A percentile compares a stretch with the other conserved stretches of the same genome.
Evolutionary conservation across 2,888 invertebrate species (phyloP).

Genomic region (Ganaspis brasiliensis): DNA sequence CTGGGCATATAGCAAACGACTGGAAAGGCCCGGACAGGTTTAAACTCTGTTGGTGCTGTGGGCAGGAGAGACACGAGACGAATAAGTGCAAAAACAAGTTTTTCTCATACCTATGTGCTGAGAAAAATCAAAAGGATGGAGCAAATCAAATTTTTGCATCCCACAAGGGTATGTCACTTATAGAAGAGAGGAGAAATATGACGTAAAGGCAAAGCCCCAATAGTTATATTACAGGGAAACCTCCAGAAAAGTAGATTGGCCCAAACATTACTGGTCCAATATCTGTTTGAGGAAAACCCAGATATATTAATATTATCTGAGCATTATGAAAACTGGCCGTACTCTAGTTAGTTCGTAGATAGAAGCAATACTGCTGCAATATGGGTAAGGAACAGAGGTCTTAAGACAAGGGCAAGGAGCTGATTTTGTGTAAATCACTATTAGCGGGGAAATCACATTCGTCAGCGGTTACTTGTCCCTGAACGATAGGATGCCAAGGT

Average conservation of each 20-base stretch:
- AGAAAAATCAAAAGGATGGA: background rate
- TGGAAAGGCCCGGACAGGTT: conserved; percentile 52
- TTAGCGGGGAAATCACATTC: conserved; percentile 8
- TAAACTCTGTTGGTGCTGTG: conserved; percentile 55
- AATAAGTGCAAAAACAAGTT: conserved; percentile 39
- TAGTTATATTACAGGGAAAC: too few relatives aligned
- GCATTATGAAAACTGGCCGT: too few relatives aligned
- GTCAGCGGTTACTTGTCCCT: conserved; percentile 41
- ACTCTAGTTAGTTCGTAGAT: too few relatives aligned
- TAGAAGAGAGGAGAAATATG: conserved; percentile 24
- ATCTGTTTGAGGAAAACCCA: too few relatives aligned
- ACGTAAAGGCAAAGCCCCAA: background rate
- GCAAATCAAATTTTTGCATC: conserved; percentile 47
- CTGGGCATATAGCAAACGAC: conserved; percentile 35
- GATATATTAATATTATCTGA: too few relatives aligned
- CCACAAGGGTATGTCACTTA: conserved; percentile 32
- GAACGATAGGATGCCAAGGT: background rate
- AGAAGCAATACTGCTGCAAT: too few relatives aligned
- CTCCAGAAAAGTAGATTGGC: too few relatives aligned
- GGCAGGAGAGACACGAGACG: conserved; percentile 50
- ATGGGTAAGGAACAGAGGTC: background rate
- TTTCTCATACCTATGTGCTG: conserved; percentile 53
- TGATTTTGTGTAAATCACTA: conserved; percentile 46
- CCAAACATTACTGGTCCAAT: too few relatives aligned
- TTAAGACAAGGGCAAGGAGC: background rate